Base-by-base conservation (phyloP, 2,113 vertebrate species). In the Epinephelus lanceolatus region DNA sequence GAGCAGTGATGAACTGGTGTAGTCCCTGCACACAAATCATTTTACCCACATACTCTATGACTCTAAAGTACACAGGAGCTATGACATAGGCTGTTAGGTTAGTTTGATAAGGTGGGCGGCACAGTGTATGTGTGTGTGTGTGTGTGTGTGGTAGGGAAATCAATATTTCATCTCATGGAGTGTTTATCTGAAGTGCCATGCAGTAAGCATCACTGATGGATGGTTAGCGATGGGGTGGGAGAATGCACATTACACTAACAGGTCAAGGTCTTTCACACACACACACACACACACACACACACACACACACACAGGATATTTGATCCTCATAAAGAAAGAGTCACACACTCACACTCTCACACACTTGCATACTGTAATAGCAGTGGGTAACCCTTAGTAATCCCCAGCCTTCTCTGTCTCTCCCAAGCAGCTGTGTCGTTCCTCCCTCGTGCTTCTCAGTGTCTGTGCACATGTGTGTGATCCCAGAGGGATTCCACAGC, bases 101-200 rank as follows among this genome's bases (percentile, higher is more conserved):
- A 51, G 23, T 76, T 85, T 81, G 81, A 83, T 76, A 69, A 66
- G 33, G 56, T 70, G 75, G 17, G 40, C 66, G 66, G 68, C 7
- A 11, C 6, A 15, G 17, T 42, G 68, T 30, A 53, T 25, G 7
- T 42, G 8, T 60, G 57, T 23, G 55, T 23, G 55, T n/a, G 21
- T 19, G 52, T 21, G 75, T 13, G 37, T 27, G 77, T 49, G 76
- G 15, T n/a, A 37, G 75, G 57, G 45, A 78, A 86, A 91, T 93
- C 92, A 76, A 93, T 93, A 93, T 80, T 91, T 91, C 86, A 90
- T 92, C 85, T 89, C 74, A 85, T 92, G 81, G 73, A 83, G 77
- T 89, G 78, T 89, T 89, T 84, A 86, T 89, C 89, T 76, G 68
- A 88, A 66, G 79, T 55, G 49, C 57, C 8, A 15, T 51, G 81